A percentile compares a stretch with the other conserved stretches of the same genome.
These are phyloP conservation scores for Acronicta psi DNA, from an alignment of 2,888 invertebrate species.

Conservation along the genomic window DNA sequence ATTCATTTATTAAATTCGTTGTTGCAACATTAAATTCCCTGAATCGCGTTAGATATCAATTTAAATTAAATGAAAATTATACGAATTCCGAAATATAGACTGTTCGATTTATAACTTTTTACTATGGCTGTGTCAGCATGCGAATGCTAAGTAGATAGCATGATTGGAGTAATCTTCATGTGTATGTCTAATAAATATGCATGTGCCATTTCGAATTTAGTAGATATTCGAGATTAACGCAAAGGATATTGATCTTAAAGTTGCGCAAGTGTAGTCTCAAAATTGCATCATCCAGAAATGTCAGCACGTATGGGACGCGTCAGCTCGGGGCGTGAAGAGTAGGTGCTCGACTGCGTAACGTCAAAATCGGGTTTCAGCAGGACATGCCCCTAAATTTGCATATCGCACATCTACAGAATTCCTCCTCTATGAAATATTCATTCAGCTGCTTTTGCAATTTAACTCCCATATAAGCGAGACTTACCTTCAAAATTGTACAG, in stretches of 20 bases:
- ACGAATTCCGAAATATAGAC: slow-evolving; percentile 46
- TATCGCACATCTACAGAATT: slow-evolving; percentile 64
- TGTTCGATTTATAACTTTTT: slow-evolving; percentile 44
- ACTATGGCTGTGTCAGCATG: slow-evolving; percentile 44
- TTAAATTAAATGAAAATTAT: slow-evolving; percentile 36
- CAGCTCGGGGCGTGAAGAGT: slow-evolving; percentile 62
- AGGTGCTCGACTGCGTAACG: slow-evolving; percentile 68
- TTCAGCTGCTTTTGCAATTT: slow-evolving; percentile 65
- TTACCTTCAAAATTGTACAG: slow-evolving; percentile 32
- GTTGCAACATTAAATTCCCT: slow-evolving; percentile 42
- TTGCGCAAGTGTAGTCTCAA: slow-evolving; percentile 36
- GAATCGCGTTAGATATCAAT: slow-evolving; percentile 34
- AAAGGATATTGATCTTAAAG: slow-evolving; percentile 56
- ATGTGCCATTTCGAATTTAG: slow-evolving; percentile 59
- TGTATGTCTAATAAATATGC: slow-evolving; percentile 61
- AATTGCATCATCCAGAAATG: slow-evolving; percentile 28
- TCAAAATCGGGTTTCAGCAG: slow-evolving; percentile 72
- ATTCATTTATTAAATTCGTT: slow-evolving; percentile 44
- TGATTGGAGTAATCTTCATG: slow-evolving; percentile 62
- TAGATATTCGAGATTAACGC: slow-evolving; percentile 33
- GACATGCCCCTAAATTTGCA: slow-evolving; percentile 71
- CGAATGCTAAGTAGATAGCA: slow-evolving; percentile 52
- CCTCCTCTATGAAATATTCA: slow-evolving; percentile 71
- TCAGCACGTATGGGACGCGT: slow-evolving; percentile 61
- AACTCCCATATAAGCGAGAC: slow-evolving; percentile 54